phyloP scores from a whole-genome alignment of 2,113 vertebrate species.

The Bubo bubo region DNA sequence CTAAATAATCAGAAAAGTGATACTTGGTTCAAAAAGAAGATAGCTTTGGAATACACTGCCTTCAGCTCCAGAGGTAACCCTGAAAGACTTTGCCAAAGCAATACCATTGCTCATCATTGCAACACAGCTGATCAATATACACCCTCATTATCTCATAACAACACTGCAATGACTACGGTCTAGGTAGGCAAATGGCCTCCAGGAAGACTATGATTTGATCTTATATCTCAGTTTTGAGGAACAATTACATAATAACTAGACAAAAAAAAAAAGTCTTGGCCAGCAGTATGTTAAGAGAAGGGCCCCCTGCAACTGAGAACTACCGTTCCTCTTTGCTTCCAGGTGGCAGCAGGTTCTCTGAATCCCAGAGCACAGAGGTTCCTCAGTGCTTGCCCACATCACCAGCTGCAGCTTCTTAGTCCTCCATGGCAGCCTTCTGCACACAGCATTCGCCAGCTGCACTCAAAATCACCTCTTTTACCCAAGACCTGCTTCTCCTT shows the following conservation, averaged over 20 bases:
- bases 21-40: neutral
- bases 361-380: neutral
- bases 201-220: neutral
- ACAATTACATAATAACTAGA: neutral
- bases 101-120: neutral
- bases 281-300: neutral
- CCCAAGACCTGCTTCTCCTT: neutral
- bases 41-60: neutral
- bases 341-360: neutral
- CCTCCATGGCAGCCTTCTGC: neutral
- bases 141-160: neutral
- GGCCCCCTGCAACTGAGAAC: neutral
- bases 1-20: neutral
- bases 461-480: neutral
- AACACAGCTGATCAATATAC: neutral
- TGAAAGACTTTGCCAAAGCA: neutral
- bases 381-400: neutral
- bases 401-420: neutral
- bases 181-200: neutral
- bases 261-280: neutral
- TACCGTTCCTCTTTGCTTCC: neutral
- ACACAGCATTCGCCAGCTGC: neutral
- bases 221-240: neutral
- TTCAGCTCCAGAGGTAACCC: neutral
- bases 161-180: neutral